phyloP scores from a whole-genome alignment of 2,888 invertebrate genomes.

The Microchrysa polita region DNA sequence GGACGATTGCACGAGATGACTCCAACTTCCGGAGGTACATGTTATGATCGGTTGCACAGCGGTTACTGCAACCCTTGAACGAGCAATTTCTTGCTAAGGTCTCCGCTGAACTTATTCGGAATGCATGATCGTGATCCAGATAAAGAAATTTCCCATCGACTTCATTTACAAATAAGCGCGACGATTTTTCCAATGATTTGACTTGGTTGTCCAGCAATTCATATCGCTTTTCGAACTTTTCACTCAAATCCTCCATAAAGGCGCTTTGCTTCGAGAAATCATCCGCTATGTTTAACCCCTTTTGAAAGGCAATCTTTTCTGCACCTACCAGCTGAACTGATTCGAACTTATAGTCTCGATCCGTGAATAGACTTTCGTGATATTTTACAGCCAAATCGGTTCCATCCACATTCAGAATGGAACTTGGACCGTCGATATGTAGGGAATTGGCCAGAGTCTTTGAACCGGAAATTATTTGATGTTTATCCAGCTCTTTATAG shows the following conservation, averaged over 20 bases:
- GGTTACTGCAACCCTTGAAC: too few relatives aligned
- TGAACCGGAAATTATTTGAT: slow-evolving; percentile 13
- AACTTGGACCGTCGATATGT: slow-evolving; percentile 11
- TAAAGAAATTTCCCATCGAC: background rate
- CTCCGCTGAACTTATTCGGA: too few relatives aligned
- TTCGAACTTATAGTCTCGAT: slow-evolving; percentile 8
- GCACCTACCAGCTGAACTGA: background rate
- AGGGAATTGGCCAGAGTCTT: slow-evolving; percentile 2
- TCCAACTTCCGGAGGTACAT: too few relatives aligned
- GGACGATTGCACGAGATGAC: too few relatives aligned
- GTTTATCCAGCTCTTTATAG: background rate
- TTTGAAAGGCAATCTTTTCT: background rate
- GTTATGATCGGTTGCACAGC: too few relatives aligned
- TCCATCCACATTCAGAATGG: slow-evolving; percentile 9
- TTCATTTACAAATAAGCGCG: background rate
- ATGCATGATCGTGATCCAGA: too few relatives aligned
- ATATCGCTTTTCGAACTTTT: background rate
- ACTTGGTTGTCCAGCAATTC: background rate
- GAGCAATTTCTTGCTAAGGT: too few relatives aligned
- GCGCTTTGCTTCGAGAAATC: background rate
- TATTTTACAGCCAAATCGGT: slow-evolving; percentile 1
- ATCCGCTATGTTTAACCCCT: background rate
- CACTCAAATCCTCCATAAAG: background rate
- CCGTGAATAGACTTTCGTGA: background rate
- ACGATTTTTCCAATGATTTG: background rate